Evolutionary conservation across 2,797 vertebrate species (phyloP), one percentile per base, ranked within the genome.

Genomic region (Leuciscus waleckii): DNA sequence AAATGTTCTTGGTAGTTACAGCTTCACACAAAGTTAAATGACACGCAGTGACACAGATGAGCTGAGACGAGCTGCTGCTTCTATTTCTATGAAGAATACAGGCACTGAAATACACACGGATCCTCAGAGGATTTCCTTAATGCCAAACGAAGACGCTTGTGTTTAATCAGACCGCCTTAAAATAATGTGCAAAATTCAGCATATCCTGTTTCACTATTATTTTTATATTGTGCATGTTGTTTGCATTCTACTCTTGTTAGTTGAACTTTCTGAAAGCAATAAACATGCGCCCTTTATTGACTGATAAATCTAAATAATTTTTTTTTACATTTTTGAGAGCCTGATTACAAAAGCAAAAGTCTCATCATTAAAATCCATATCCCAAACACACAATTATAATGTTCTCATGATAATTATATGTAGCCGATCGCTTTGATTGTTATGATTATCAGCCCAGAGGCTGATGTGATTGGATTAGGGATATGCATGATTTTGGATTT

Each of bases 41-140:
- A 68, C 35, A 68, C 7, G 19, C 67, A 39, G 32, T 69, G 67
- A 69, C 67, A 69, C 67, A 21, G 67, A 69, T 39, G 67, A 90
- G 85, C 35, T 35, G 71, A 89, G 90, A 90, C 76, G 89, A 70
- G 58, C 16, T 23, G 76, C 61, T 16, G 61, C 61, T 65, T 65
- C 61, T 32, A 65, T 65, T 32, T 65, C 61, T 17, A 65, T 13
- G 46, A 75, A 37, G 79, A 77, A 77, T 39, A 81, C 85, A 49
- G 78, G 68, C 71, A 49, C 91, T 46, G 68, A 80, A 91, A 77
- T n/a, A 37, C 74, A 76, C 46, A 35, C 32, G 3, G 19, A 37
- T 19, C 7, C 43, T 26, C 43, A 0, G 19, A 29, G 43, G 43
- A 56, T 56, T 39, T 39, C 35, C 51, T 77, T 26, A 5, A 56